A percentile compares a stretch with the other conserved stretches of the same genome.
Evolutionary conservation across 2,888 invertebrate species (phyloP).

Genomic region (Drosophila barbarae): DNA sequence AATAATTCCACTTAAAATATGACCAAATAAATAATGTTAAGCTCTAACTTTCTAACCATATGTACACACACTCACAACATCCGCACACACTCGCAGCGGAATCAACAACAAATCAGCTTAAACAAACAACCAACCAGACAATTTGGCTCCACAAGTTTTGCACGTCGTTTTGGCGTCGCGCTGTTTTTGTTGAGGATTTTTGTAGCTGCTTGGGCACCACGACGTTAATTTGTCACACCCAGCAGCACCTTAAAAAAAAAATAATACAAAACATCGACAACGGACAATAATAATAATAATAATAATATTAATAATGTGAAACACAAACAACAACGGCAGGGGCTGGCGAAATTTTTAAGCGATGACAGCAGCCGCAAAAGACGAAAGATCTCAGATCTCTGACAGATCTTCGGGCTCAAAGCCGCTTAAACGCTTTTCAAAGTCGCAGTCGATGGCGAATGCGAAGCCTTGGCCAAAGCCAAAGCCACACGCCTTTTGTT

Average conservation of each 20-base stretch:
- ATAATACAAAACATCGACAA: constrained; percentile 29
- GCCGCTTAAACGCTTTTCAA: constrained; percentile 70
- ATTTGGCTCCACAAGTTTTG: constrained; percentile 70
- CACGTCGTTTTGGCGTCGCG: constrained; percentile 47
- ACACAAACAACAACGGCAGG: constrained; percentile 36
- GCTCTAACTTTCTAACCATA: constrained; percentile 30
- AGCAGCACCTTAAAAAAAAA: constrained; percentile 56
- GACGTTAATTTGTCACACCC: constrained; percentile 70
- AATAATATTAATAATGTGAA: constrained; percentile 53
- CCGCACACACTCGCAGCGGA: constrained; percentile 28
- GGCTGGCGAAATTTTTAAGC: constrained; percentile 68
- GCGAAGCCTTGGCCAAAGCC: constrained; percentile 66
- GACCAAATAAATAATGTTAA: constrained; percentile 17
- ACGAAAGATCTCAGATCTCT: constrained; percentile 38
- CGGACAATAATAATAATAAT: constrained; percentile 46
- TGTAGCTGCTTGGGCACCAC: constrained; percentile 29
- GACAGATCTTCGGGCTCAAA: constrained; percentile 47
- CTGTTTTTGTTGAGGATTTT: constrained; percentile 32
- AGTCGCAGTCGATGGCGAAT: constrained; percentile 45
- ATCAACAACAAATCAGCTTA: constrained; percentile 64
- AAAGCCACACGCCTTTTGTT: constrained; percentile 74
- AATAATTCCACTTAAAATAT: constrained; percentile 13
- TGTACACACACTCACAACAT: constrained; percentile 8
- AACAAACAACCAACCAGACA: constrained; percentile 72
- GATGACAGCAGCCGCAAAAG: constrained; percentile 65